Percentiles rank a stretch among this genome's conserved stretches.
phyloP scores from a whole-genome alignment of 2,113 vertebrate species.

The Pyxicephalus adspersus region DNA sequence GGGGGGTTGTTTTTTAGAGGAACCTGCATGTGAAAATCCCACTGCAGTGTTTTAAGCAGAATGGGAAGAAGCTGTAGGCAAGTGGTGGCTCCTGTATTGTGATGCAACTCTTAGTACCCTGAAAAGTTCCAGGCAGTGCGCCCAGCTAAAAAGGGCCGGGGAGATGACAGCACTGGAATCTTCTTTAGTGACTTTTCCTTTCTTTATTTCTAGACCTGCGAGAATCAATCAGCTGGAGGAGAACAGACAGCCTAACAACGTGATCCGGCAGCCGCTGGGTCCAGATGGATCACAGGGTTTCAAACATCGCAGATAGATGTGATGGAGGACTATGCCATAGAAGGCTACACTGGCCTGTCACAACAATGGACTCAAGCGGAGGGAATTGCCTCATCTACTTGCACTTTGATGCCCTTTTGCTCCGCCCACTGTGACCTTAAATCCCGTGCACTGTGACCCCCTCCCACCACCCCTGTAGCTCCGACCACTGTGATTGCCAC shows the following conservation, averaged over 20 bases:
- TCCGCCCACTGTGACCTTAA: conserved; percentile 91
- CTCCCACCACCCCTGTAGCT: conserved; percentile 58
- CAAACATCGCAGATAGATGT: conserved; percentile 91
- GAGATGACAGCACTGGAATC: no score
- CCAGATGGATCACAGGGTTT: conserved; percentile 94
- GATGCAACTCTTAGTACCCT: no score
- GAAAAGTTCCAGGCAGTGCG: no score
- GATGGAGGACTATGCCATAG: conserved; percentile 59
- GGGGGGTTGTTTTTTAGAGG: no score
- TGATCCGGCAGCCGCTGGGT: conserved; percentile 88
- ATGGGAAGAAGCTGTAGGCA: no score
- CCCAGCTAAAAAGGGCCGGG: no score
- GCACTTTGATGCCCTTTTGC: conserved; percentile 79
- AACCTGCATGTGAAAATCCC: no score
- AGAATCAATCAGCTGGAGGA: conserved; percentile 88
- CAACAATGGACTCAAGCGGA: conserved; percentile 73
- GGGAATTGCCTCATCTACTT: conserved; percentile 71
- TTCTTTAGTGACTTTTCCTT: background rate
- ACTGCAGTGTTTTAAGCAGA: no score
- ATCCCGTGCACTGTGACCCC: conserved; percentile 78
- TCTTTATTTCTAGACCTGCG: conserved; percentile 73
- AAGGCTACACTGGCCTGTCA: conserved; percentile 61
- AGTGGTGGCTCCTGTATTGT: no score
- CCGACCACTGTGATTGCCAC: conserved; percentile 75
- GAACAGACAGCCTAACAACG: conserved; percentile 83